Base-by-base conservation (phyloP, 2,797 vertebrate genomes). In the Tiaroga cobitis region DNA sequence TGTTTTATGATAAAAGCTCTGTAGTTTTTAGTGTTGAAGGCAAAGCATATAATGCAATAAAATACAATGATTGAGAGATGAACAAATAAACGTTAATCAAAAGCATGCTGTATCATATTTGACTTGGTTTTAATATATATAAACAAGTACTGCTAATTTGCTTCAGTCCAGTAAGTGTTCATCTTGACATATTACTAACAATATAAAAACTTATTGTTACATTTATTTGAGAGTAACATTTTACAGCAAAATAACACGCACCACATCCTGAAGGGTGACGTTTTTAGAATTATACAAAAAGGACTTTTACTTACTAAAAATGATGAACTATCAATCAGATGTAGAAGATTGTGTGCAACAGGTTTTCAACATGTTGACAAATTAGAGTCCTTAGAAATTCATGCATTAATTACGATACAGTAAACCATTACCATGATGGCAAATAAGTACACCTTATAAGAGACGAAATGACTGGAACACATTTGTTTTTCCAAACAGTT, bases 401-500 rank as follows among this genome's bases (percentile, higher is more conserved):
- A 34, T 54, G 0, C 18, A 15, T 34, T 3, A 37, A 8, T 51
- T 34, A 9, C 37, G 21, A 16, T 56, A 56, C 73, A n/a, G 74
- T 16, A 63, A 68, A 51, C 63, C 10, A 51, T 32, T 32, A 34
- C 4, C 8, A 46, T 26, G 13, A 79, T 46, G 5, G 9, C 13
- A 61, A 32, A 43, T n/a, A 11, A 63, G 21, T 16, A 49, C 19
- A 82, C 10, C 2, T 26, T 70, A 59, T 61, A 32, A 70, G 24
- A 68, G 24, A 67, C 49, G 75, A 59, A 83, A 77, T 24, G 11
- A 80, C 5, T 9, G 80, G 46, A 46, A 87, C 24, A 46, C 85
- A 39, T 78, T 77, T 41, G 43, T 54, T 68, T 79, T 91, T 93
- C 91, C 92, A 91, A 67, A 94, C 88, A 59, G 91, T 95, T 94